Evolutionary conservation across 1,140 invertebrate genomes (phyloP), one percentile per base, ranked within the genome.

Genomic region (Pollicipes pollicipes): DNA sequence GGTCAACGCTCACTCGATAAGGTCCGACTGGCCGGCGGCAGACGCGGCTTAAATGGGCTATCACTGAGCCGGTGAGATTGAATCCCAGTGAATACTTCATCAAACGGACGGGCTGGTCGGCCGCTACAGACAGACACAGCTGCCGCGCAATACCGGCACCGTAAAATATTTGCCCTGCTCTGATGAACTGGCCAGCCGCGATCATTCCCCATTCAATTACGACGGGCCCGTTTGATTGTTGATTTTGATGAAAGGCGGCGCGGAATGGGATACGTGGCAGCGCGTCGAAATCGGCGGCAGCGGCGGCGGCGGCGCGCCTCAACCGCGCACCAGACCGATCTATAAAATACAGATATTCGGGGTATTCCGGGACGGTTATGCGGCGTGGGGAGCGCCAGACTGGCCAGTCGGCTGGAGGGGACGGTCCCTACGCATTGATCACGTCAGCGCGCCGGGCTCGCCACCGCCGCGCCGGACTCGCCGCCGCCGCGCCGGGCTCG

Each of bases 61-160:
- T 6, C 35, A 17, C 45, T 2, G 17, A 10, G 13, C 6, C 45
- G 13, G 45, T 58, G 13, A 21, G 21, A 58, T 58, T 58, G 45
- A 58, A 58, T 58, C 45, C 45, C 45, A 58, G 45, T 58, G 45
- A 58, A 58, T 58, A 58, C 45, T 58, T 58, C 45, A 58, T 58
- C 45, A 58, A 58, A 58, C 45, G 45, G 45, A n/a, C 45, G 2
- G 24, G 17, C 45, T 58, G 45, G 24, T 58, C 13, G 45, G 35
- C 35, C 35, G 35, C 6, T 35, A 17, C 45, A 10, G 13, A 21
- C 45, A 58, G 45, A 58, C 45, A 58, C 21, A 21, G 6, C 13
- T 13, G 45, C 13, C 45, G 45, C 45, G 45, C 45, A 58, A 58
- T 58, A 58, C 45, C 45, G 21, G 6, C 45, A 21, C 45, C 13